Evolutionary conservation across 2,113 vertebrate species (phyloP).

Genomic region (Motacilla alba): DNA sequence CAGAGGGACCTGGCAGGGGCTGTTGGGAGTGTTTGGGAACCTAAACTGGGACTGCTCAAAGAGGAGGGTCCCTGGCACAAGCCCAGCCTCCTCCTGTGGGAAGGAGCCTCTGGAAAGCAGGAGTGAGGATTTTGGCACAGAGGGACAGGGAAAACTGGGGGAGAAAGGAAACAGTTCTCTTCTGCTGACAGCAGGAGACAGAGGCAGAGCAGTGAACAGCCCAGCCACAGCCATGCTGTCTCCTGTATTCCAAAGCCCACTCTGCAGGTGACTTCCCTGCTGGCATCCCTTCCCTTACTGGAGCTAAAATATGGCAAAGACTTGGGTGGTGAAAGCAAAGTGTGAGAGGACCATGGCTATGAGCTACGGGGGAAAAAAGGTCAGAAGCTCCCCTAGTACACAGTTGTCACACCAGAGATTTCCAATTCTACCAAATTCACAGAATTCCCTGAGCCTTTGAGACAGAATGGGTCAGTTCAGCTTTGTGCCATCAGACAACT

Average conservation of each 20-base stretch:
- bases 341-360: neutral
- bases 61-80: neutral
- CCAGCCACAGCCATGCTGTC: fast-evolving
- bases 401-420: neutral
- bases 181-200: neutral
- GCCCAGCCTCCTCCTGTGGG: neutral
- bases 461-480: neutral
- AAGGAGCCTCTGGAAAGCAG: neutral
- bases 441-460: neutral
- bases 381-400: neutral
- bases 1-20: neutral
- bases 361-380: neutral
- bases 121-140: neutral
- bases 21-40: neutral
- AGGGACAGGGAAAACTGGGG: neutral
- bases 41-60: neutral
- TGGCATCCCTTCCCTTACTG: neutral
- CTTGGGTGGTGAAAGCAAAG: neutral
- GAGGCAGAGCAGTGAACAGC: neutral
- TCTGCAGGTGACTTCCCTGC: neutral
- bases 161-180: neutral
- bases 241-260: neutral
- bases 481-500: neutral
- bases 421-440: neutral
- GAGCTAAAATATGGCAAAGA: neutral